A percentile compares a stretch with the other conserved stretches of the same genome.
phyloP scores from a whole-genome alignment of 2,113 vertebrate genomes.

The Lamprotornis superbus region DNA sequence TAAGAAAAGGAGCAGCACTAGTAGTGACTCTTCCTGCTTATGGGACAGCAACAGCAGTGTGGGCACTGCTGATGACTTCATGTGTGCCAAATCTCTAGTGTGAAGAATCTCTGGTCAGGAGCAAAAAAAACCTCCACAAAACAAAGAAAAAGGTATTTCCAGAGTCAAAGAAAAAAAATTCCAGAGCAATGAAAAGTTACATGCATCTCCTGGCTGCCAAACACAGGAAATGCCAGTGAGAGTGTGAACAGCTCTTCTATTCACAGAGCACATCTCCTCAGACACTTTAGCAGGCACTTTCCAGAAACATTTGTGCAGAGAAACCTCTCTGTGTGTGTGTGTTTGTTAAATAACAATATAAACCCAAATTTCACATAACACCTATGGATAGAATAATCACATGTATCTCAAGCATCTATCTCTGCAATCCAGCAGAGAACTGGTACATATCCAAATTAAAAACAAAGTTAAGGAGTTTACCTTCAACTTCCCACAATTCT shows the following conservation, averaged over 20 bases:
- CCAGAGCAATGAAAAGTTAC: constrained; percentile 26
- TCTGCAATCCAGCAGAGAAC: background rate
- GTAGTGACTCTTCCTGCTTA: background rate
- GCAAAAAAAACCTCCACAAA: background rate
- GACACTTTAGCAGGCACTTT: background rate
- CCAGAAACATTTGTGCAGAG: background rate
- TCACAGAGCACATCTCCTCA: background rate
- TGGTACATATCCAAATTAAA: background rate
- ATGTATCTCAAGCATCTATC: background rate
- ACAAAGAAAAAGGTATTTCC: constrained; percentile 15
- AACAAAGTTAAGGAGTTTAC: background rate
- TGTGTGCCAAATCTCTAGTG: background rate
- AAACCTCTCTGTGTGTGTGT: background rate
- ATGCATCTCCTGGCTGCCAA: background rate
- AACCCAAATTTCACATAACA: background rate
- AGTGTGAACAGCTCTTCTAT: background rate
- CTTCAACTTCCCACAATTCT: background rate
- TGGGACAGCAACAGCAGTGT: background rate
- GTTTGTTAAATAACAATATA: background rate
- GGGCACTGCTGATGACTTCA: background rate
- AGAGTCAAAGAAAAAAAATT: background rate
- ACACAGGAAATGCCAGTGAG: background rate
- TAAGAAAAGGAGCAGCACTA: background rate
- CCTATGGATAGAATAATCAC: background rate
- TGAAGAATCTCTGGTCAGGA: background rate